Percentiles rank a stretch among this genome's conserved stretches.
Evolutionary conservation across 2,888 invertebrate species (phyloP).

Genomic region (Torymus auratus): DNA sequence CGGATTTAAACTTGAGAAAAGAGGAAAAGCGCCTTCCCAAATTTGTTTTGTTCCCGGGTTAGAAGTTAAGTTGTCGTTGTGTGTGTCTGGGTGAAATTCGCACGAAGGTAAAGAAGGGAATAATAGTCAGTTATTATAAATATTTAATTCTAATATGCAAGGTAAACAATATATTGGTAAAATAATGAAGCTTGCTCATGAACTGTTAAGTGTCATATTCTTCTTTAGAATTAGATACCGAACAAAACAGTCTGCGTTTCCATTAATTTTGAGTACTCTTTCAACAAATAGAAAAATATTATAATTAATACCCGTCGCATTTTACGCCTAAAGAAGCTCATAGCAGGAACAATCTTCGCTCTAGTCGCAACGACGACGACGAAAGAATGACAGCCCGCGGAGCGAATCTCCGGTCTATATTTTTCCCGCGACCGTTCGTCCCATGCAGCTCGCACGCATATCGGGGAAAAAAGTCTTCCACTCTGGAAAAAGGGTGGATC

Average conservation of each 20-base stretch:
- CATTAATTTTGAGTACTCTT: too few species aligned
- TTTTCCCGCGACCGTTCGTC: constrained; percentile 23
- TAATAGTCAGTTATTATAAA: background rate
- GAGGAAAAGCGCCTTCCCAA: constrained; percentile 4
- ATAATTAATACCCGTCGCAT: too few species aligned
- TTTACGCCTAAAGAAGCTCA: background rate
- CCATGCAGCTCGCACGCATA: too few species aligned
- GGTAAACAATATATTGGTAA: too few species aligned
- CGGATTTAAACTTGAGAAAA: constrained; percentile 42
- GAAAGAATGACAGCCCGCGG: constrained; percentile 11
- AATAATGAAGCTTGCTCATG: too few species aligned
- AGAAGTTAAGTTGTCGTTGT: background rate
- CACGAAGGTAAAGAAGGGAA: background rate
- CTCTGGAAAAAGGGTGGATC: constrained; percentile 21
- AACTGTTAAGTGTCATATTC: too few species aligned
- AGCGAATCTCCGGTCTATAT: constrained; percentile 36
- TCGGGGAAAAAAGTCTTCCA: too few species aligned
- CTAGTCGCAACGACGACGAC: too few species aligned
- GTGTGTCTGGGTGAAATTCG: background rate
- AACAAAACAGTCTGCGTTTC: too few species aligned
- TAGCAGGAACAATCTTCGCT: constrained; percentile 4
- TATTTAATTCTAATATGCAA: too few species aligned
- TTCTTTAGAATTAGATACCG: too few species aligned
- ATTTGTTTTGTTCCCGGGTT: constrained; percentile 34
- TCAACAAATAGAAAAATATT: too few species aligned